A percentile compares a stretch with the other conserved stretches of the same genome.
Conservation (phyloP, 2,888 invertebrate genomes). For the Napeogenes sylphis region DNA sequence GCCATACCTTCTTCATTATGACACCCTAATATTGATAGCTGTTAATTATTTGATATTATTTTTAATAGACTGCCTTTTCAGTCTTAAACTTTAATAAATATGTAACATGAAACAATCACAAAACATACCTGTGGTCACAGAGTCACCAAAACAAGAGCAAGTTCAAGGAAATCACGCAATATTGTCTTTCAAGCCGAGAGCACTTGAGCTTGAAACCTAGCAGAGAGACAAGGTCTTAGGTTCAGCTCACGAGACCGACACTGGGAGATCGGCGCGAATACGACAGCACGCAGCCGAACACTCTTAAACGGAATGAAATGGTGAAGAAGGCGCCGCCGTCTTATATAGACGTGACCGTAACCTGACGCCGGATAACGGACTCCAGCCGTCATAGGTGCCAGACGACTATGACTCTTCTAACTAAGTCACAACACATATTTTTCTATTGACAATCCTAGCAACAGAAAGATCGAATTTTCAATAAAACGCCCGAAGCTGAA, state of each 20-base stretch:
- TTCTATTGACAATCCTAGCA: slow-evolving; percentile 43
- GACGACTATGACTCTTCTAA: slow-evolving; percentile 47
- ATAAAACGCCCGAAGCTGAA: slow-evolving; percentile 71
- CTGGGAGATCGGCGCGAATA: slow-evolving; percentile 43
- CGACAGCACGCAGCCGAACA: slow-evolving; percentile 57
- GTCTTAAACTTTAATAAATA: slow-evolving; percentile 1
- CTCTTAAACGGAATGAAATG: slow-evolving; percentile 76
- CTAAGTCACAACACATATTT: slow-evolving; percentile 12
- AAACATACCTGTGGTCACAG: slow-evolving; percentile 39
- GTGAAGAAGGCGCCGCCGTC: slow-evolving; percentile 75
- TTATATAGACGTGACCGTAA: slow-evolving; percentile 77
- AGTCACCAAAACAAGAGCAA: slow-evolving; percentile 48
- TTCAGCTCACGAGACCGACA: slow-evolving; percentile 49
- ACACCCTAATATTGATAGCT: not conserved
- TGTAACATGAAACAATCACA: slow-evolving; percentile 9
- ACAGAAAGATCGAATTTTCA: slow-evolving; percentile 74
- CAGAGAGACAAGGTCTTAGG: slow-evolving; percentile 43
- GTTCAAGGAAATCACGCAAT: slow-evolving; percentile 65
- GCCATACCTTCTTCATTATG: too few species aligned
- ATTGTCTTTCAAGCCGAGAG: slow-evolving; percentile 58
- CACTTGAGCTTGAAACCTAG: slow-evolving; percentile 58
- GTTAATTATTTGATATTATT: not conserved
- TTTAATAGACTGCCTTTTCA: not conserved
- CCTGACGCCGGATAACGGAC: slow-evolving; percentile 78
- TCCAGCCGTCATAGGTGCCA: slow-evolving; percentile 48